Conservation (phyloP, 2,113 vertebrate species). For the Chaetorhynchus papuensis region DNA sequence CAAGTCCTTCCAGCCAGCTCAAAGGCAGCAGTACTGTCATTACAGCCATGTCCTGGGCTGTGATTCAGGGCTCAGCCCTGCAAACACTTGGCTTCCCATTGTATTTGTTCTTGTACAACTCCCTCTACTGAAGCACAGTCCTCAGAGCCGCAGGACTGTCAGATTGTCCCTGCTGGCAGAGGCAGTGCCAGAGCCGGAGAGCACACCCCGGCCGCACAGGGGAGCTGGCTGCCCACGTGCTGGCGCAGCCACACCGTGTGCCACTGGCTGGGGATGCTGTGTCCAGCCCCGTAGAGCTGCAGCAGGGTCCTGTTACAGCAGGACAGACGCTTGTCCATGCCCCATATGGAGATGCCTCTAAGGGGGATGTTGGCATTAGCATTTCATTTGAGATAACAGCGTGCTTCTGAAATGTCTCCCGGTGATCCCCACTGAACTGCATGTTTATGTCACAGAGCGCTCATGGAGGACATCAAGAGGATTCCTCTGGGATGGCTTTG, state of each 20-base stretch:
- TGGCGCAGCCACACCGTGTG: not conserved
- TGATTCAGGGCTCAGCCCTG: not conserved
- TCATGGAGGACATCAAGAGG: not conserved
- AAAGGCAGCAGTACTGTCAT: not conserved
- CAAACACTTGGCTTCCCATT: not conserved
- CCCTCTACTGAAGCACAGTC: not conserved
- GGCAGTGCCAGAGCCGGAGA: not conserved
- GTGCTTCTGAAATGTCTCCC: not conserved
- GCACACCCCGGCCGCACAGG: not conserved
- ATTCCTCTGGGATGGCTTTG: not conserved
- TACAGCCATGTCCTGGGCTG: not conserved
- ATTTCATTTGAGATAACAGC: not conserved
- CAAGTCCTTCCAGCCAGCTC: not conserved
- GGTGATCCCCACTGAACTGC: not conserved
- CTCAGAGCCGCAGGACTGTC: not conserved
- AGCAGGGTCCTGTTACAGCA: not conserved
- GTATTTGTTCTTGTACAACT: not conserved
- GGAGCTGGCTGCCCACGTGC: not conserved
- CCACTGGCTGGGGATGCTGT: not conserved
- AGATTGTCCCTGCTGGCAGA: not conserved
- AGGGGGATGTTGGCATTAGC: accelerated
- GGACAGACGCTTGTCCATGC: not conserved
- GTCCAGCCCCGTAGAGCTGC: not conserved
- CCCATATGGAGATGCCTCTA: not conserved
- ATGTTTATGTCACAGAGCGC: not conserved